A percentile compares a stretch with the other conserved stretches of the same genome.
These are phyloP conservation scores for Carassius carassius DNA, from an alignment of 2,113 vertebrate genomes.

Conservation along the genomic window DNA sequence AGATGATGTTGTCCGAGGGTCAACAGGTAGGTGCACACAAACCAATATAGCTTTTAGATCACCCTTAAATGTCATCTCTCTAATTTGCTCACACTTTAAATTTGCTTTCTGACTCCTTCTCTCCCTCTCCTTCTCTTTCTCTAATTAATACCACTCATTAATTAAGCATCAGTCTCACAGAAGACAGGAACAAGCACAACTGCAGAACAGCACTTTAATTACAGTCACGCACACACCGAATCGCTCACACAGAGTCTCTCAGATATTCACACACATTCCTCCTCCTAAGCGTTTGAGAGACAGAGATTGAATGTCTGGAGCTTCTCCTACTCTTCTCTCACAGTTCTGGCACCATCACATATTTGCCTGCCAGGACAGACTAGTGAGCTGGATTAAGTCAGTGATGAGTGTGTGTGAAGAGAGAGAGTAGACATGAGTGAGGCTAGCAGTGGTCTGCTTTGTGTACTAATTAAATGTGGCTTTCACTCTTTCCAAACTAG, in stretches of 20 bases:
- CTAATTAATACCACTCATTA: conserved; percentile 81
- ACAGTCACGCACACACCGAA: conserved; percentile 65
- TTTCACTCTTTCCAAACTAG: not conserved
- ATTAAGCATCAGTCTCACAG: conserved; percentile 78
- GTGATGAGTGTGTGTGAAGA: conserved; percentile 38
- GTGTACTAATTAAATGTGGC: conserved; percentile 27
- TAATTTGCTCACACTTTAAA: conserved; percentile 27
- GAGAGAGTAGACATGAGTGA: conserved; percentile 18
- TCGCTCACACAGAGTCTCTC: conserved; percentile 62
- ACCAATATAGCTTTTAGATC: conserved; percentile 39
- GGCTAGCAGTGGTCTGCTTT: conserved; percentile 24
- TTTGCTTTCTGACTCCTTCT: conserved; percentile 49
- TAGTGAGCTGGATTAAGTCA: conserved; percentile 55
- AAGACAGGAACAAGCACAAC: conserved; percentile 64
- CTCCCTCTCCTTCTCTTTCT: conserved; percentile 60
- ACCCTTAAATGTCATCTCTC: conserved; percentile 6
- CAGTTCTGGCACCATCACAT: conserved; percentile 47
- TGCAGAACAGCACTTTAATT: conserved; percentile 75
- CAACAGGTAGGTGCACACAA: not conserved
- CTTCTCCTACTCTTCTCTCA: conserved; percentile 53
- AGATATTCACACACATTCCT: conserved; percentile 27
- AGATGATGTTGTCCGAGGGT: not conserved
- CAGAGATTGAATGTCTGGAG: conserved; percentile 62
- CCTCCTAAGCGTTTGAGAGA: conserved; percentile 45
- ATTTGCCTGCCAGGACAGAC: conserved; percentile 51